Evolutionary conservation across 2,113 vertebrate species (phyloP).

Genomic region (Triplophysa siluroides): DNA sequence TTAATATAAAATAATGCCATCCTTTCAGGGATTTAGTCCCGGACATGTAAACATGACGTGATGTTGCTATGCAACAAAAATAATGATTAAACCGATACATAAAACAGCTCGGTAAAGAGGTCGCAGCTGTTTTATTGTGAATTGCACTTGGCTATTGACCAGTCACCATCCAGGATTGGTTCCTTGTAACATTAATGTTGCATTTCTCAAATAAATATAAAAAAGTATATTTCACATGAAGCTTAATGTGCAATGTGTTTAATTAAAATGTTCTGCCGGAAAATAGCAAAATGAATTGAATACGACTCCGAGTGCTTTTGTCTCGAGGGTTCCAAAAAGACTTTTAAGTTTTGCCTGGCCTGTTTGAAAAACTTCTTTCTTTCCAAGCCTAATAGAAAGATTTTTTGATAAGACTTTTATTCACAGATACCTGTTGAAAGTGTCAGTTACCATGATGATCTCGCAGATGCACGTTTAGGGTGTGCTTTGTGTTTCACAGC

Average conservation of each 20-base stretch:
- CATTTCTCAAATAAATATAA: too few species aligned
- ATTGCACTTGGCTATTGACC: too few species aligned
- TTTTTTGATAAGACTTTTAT: constrained; percentile 5
- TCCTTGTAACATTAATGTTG: too few species aligned
- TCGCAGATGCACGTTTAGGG: constrained; percentile 3
- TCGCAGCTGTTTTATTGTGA: too few species aligned
- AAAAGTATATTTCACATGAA: neutral
- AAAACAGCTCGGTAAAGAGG: too few species aligned
- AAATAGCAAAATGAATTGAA: neutral
- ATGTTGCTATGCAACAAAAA: too few species aligned
- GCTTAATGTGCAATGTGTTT: neutral
- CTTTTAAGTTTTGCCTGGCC: neutral
- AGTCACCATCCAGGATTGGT: too few species aligned
- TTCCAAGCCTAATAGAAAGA: constrained; percentile 9
- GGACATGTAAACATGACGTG: too few species aligned
- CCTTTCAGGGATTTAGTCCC: too few species aligned
- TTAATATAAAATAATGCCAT: too few species aligned
- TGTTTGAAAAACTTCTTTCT: neutral
- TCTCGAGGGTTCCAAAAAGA: neutral
- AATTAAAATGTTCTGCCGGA: neutral
- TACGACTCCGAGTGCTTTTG: neutral
- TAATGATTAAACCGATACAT: too few species aligned
- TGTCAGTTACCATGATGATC: constrained; percentile 1
- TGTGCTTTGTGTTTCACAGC: constrained; percentile 3
- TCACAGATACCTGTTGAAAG: constrained; percentile 3